A percentile compares a stretch with the other conserved stretches of the same genome.
These are phyloP conservation scores for Idaea biselata DNA, from an alignment of 2,888 invertebrate genomes.

Conservation along the genomic window DNA sequence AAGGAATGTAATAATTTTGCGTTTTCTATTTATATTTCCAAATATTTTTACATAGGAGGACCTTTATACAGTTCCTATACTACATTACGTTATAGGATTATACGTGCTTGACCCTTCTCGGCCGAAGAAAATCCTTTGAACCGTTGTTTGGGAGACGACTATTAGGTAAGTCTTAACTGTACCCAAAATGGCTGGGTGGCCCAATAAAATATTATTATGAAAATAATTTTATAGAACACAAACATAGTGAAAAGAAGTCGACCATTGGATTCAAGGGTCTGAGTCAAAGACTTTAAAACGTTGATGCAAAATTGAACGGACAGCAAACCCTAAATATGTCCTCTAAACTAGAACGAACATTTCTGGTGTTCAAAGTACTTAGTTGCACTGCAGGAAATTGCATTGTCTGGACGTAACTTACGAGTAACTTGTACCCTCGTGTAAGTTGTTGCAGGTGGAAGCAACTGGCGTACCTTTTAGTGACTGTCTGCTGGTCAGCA, in stretches of 20 bases:
- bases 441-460: no score
- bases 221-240: neutral
- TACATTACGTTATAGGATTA: slow-evolving; percentile 11
- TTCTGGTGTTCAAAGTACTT: no score
- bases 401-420: no score
- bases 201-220: slow-evolving; percentile 1
- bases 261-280: neutral
- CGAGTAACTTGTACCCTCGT: no score
- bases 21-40: neutral
- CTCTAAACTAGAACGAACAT: no score
- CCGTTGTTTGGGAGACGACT: slow-evolving; percentile 19
- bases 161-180: slow-evolving; percentile 15
- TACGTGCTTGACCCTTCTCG: slow-evolving; percentile 21
- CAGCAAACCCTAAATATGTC: no score
- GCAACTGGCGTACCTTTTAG: no score
- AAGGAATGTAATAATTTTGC: neutral
- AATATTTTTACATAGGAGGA: neutral
- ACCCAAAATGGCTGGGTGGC: slow-evolving; percentile 3
- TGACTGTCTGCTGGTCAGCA: no score
- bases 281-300: neutral
- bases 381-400: no score
- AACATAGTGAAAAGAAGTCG: neutral
- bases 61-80: neutral
- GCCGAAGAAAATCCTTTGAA: slow-evolving; percentile 15
- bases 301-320: no score